Percentiles rank a stretch among this genome's conserved stretches.
These are phyloP conservation scores for Eulemur rufifrons DNA, from an alignment of 2,113 vertebrate genomes.

Conservation along the genomic window DNA sequence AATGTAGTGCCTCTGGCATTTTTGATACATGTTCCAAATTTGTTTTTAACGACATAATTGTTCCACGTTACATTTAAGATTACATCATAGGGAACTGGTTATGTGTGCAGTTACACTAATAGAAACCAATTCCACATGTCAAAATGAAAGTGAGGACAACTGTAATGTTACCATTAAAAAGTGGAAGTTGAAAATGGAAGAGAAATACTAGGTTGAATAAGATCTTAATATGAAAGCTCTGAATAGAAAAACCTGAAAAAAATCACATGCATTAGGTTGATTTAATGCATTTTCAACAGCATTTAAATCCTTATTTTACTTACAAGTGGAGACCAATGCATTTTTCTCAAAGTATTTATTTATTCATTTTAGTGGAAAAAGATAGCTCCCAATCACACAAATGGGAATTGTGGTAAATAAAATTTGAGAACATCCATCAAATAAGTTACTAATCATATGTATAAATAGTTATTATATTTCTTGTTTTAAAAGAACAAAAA, in stretches of 20 bases:
- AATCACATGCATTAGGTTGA: neutral
- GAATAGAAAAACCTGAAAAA: conserved; percentile 19
- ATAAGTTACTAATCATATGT: conserved; percentile 10
- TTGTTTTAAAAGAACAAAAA: conserved; percentile 46
- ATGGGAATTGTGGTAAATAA: conserved; percentile 32
- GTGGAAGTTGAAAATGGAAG: neutral
- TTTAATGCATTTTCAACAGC: neutral
- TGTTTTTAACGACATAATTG: conserved; percentile 74
- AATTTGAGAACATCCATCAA: conserved; percentile 31
- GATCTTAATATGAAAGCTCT: neutral
- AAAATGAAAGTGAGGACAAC: conserved; percentile 38
- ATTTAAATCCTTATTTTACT: conserved; percentile 49
- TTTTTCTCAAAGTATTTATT: conserved; percentile 42
- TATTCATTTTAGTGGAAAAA: conserved; percentile 20
- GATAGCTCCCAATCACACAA: neutral
- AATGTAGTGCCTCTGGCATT: conserved; percentile 69
- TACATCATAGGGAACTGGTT: conserved; percentile 61
- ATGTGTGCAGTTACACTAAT: conserved; percentile 40
- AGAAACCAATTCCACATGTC: conserved; percentile 52
- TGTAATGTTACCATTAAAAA: conserved; percentile 5
- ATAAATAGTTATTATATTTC: conserved; percentile 14
- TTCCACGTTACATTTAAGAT: conserved; percentile 66
- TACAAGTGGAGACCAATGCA: neutral
- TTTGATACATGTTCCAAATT: conserved; percentile 63
- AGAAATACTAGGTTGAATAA: neutral